Percentiles rank a stretch among this genome's conserved stretches.
Evolutionary conservation across 2,888 invertebrate genomes (phyloP).

Genomic region (Andricus curvator): DNA sequence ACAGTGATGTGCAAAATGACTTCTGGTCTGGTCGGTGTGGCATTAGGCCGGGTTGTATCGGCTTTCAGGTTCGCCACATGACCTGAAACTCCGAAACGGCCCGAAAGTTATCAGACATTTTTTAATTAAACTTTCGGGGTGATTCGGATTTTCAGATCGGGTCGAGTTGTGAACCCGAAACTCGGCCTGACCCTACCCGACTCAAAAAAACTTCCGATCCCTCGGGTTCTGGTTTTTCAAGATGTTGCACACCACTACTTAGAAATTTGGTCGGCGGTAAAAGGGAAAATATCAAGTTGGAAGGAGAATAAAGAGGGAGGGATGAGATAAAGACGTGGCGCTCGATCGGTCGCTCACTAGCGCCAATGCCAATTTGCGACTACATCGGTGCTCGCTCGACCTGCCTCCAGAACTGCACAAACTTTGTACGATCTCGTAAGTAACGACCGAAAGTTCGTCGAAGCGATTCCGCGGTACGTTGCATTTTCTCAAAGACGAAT

Average conservation of each 20-base stretch:
- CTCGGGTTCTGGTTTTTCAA: too few species aligned
- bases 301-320: conserved; percentile 11
- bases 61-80: too few species aligned
- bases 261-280: background rate
- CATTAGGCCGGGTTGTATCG: too few species aligned
- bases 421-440: conserved; percentile 71
- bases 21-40: too few species aligned
- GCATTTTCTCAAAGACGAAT: conserved; percentile 70
- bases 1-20: too few species aligned
- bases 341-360: conserved; percentile 56
- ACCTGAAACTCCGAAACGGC: too few species aligned
- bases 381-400: conserved; percentile 63
- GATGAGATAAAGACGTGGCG: conserved; percentile 62
- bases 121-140: too few species aligned
- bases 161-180: background rate
- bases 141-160: too few species aligned
- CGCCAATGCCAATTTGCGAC: conserved; percentile 72
- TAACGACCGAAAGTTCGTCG: conserved; percentile 73
- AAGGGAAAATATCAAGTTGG: background rate
- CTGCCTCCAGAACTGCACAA: conserved; percentile 66
- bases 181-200: too few species aligned
- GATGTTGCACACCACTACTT: too few species aligned
- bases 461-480: conserved; percentile 69
- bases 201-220: too few species aligned
- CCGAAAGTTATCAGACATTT: too few species aligned